These are phyloP conservation scores for Hymenochirus boettgeri DNA, from an alignment of 2,113 vertebrate species.

Conservation along the genomic window DNA sequence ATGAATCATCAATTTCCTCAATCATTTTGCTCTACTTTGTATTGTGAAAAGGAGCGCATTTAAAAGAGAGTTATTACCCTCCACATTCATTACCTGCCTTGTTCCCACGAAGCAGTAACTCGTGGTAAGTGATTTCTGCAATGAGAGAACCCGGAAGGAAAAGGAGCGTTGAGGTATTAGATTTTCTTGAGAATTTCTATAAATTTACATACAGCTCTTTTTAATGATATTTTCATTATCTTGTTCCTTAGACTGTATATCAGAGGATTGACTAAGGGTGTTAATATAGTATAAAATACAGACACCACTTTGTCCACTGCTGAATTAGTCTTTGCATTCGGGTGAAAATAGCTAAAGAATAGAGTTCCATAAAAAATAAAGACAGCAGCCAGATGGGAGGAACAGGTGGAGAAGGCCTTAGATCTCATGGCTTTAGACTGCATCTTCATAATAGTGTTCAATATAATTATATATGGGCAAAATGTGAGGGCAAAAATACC, in stretches of 20 bases:
- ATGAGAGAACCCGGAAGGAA: too few relatives aligned
- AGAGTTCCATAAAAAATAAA: constrained; percentile 44
- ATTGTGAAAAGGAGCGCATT: too few relatives aligned
- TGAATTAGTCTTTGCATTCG: constrained; percentile 27
- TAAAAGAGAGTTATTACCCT: too few relatives aligned
- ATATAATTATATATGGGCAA: constrained; percentile 33
- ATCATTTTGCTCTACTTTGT: too few relatives aligned
- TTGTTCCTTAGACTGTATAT: constrained; percentile 32
- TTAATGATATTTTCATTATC: too few relatives aligned
- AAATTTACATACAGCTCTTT: too few relatives aligned
- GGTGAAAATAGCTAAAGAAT: constrained; percentile 48
- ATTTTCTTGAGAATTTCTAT: too few relatives aligned
- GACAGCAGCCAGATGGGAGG: constrained; percentile 46
- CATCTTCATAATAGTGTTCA: constrained; percentile 31
- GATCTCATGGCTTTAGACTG: constrained; percentile 18
- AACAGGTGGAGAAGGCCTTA: constrained; percentile 50
- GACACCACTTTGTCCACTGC: constrained; percentile 47
- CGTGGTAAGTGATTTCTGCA: too few relatives aligned
- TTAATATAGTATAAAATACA: constrained; percentile 45
- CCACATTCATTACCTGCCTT: too few relatives aligned
- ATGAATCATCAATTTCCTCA: too few relatives aligned
- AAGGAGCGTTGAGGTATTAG: too few relatives aligned
- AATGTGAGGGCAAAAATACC: background rate
- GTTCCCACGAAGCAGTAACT: too few relatives aligned
- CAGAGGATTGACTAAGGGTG: constrained; percentile 19